A percentile compares a stretch with the other conserved stretches of the same genome.
These are phyloP conservation scores for Lates calcarifer DNA, from an alignment of 2,113 vertebrate genomes.

Conservation along the genomic window DNA sequence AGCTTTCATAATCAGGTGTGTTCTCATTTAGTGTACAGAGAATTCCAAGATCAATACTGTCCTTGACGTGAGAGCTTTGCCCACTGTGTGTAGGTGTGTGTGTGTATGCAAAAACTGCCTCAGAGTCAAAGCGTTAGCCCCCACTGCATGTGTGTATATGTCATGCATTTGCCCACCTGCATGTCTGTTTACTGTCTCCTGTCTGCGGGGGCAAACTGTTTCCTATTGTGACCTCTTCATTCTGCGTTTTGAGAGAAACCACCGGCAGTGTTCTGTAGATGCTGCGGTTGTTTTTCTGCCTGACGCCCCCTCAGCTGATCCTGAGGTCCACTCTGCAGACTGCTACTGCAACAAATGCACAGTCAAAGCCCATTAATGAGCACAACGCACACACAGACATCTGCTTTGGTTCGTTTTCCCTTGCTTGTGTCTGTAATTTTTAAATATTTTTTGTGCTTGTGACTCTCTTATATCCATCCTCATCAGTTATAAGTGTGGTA, in stretches of 20 bases:
- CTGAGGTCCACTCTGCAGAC: constrained; percentile 58
- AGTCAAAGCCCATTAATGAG: constrained; percentile 63
- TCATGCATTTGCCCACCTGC: constrained; percentile 9
- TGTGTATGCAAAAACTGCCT: constrained; percentile 14
- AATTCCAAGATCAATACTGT: constrained; percentile 69
- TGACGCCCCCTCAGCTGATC: constrained; percentile 71
- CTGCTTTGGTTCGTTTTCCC: constrained; percentile 21
- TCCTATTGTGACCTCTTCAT: constrained; percentile 39
- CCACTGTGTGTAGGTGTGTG: constrained; percentile 19
- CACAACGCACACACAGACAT: constrained; percentile 27
- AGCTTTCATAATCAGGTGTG: constrained; percentile 80
- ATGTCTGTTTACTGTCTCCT: constrained; percentile 48
- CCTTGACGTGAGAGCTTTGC: constrained; percentile 50
- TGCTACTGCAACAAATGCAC: constrained; percentile 50
- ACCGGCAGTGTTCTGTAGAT: constrained; percentile 39
- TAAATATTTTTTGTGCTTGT: not conserved
- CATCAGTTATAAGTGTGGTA: not conserved
- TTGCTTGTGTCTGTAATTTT: not conserved
- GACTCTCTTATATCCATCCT: not conserved
- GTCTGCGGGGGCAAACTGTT: constrained; percentile 35
- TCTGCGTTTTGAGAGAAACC: constrained; percentile 43
- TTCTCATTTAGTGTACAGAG: constrained; percentile 59
- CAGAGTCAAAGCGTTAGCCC: constrained; percentile 21
- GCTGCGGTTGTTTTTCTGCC: constrained; percentile 64
- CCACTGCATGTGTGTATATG: constrained; percentile 4